Conservation (phyloP, 2,113 vertebrate species). For the Callipepla squamata region DNA sequence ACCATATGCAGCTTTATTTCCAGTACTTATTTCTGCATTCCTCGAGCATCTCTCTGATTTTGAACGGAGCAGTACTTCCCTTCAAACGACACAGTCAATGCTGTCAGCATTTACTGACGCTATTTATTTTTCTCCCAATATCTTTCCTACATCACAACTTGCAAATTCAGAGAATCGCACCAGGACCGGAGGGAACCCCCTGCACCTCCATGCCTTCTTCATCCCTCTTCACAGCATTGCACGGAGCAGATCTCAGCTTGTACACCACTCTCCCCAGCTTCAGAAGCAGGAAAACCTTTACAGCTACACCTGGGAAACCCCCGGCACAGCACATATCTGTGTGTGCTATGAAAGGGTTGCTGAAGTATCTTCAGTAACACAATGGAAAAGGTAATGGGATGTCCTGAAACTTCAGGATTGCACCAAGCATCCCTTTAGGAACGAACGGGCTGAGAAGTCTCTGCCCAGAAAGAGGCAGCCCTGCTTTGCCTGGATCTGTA, state of each 20-base stretch:
- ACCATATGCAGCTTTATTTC: background rate
- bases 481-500: background rate
- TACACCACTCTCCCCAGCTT: background rate
- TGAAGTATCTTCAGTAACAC: background rate
- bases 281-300: background rate
- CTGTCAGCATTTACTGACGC: background rate
- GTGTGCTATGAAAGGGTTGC: rapidly evolving
- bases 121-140: background rate
- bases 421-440: background rate
- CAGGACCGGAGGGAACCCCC: background rate
- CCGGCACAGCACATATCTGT: rapidly evolving
- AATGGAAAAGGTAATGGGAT: background rate
- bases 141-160: background rate
- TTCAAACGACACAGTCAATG: background rate
- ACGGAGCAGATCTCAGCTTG: background rate
- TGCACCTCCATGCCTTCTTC: background rate
- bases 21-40: background rate
- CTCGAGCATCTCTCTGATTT: background rate
- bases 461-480: background rate
- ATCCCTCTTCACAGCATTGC: background rate
- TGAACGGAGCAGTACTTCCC: background rate
- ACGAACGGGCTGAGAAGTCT: background rate
- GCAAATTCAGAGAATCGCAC: background rate
- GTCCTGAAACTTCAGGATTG: background rate
- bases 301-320: background rate